A percentile compares a stretch with the other conserved stretches of the same genome.
These are phyloP conservation scores for Pomatorhinus ruficollis DNA, from an alignment of 2,113 vertebrate species.

Conservation along the genomic window DNA sequence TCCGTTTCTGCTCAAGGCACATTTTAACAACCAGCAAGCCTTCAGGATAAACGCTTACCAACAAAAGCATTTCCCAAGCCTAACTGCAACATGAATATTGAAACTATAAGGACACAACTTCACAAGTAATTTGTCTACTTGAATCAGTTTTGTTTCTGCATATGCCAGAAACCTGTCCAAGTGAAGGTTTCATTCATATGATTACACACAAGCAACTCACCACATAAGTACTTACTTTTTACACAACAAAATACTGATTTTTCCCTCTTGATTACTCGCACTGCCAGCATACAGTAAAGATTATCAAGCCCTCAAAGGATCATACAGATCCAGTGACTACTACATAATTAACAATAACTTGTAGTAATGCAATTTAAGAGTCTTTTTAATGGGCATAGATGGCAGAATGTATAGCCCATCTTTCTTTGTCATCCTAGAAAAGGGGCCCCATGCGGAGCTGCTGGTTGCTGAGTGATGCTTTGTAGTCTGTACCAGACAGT, in stretches of 20 bases:
- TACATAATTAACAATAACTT: slow-evolving; percentile 84
- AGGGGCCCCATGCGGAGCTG: slow-evolving; percentile 80
- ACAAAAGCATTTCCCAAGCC: slow-evolving; percentile 18
- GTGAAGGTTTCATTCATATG: not conserved
- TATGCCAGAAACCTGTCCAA: not conserved
- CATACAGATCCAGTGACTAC: slow-evolving; percentile 78
- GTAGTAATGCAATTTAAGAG: slow-evolving; percentile 79
- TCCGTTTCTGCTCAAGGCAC: not conserved
- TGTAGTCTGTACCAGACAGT: slow-evolving; percentile 84
- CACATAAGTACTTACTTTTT: not conserved
- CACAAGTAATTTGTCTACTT: slow-evolving; percentile 7
- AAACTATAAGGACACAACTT: slow-evolving; percentile 17
- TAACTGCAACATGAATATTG: not conserved
- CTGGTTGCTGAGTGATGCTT: slow-evolving; percentile 87
- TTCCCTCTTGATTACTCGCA: not conserved
- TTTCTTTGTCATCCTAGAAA: slow-evolving; percentile 86
- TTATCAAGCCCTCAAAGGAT: slow-evolving; percentile 59
- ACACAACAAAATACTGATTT: slow-evolving; percentile 2
- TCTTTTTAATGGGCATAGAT: slow-evolving; percentile 75
- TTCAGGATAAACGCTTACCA: slow-evolving; percentile 14
- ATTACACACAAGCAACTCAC: not conserved
- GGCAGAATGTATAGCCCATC: slow-evolving; percentile 81
- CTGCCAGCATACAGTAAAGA: slow-evolving; percentile 16
- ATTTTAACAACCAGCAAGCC: slow-evolving; percentile 15
- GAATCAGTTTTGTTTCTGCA: not conserved